Evolutionary conservation across 1,140 invertebrate species (phyloP), one percentile per base, ranked within the genome.

Genomic region (Dreissena rostriformis): DNA sequence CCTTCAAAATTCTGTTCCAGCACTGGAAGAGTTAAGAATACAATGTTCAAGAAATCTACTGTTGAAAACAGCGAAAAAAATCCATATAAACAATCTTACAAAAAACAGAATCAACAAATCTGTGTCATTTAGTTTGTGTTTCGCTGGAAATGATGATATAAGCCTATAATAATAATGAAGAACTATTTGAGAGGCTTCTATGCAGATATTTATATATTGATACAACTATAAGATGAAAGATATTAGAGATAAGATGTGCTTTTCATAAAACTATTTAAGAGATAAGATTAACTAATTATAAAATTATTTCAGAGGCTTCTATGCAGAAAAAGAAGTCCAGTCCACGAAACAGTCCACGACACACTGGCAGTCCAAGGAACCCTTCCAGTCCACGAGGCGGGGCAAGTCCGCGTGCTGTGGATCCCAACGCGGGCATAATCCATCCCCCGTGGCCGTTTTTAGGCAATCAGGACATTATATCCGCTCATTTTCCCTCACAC

Each of bases 251-350:
- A n/a, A n/a, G n/a, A n/a, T n/a, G n/a, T n/a, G n/a, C n/a, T n/a
- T n/a, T n/a, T n/a, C n/a, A n/a, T 61, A 61, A 15, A n/a, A 61
- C 14, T 61, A 61, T 61, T 14, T n/a, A 15, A 61, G 55, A n/a
- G 55, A 14, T 61, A 68, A 68, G 24, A 19, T 68, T 68, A 14
- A 24, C 67, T 24, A 19, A 49, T 39, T 55, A 26, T 61, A 5
- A 8, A 17, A 61, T 57, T 22, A 63, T 76, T 61, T 76, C 73
- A 52, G 81, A 83, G 61, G 28, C 61, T 55, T 67, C 71, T 67
- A 75, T 83, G 81, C 71, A 83, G 71, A 83, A 83, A 49, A 83
- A 83, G 66, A 83, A 83, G 70, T 67, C 72, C 39, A 83, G 81
- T 74, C 81, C 81, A 67, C 72, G 81, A 24, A 75, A 83, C 52